Evolutionary conservation across 1,140 invertebrate species (phyloP), one percentile per base, ranked within the genome.

Genomic region (Potamilus streckersoni): DNA sequence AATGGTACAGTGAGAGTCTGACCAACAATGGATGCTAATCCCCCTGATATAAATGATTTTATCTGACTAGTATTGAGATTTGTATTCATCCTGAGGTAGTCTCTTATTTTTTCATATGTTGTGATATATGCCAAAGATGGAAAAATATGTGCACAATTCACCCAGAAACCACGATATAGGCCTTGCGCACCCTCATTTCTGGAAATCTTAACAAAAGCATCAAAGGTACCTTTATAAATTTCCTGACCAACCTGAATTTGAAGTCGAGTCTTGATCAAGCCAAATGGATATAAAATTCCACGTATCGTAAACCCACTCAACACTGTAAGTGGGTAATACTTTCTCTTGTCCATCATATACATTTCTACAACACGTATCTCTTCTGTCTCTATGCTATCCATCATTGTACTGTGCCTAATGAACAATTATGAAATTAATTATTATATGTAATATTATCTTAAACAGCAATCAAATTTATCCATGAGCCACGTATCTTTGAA

Each of bases 1-100:
- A 99, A 97, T 23, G 97, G 97, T 66, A 98, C 97, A 81, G 98
- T 95, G 72, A 98, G 95, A 1, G 96, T 98, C 91, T 99, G 97
- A 3, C 96, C 95, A 58, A 98, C 95, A 20, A 97, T 86, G 12
- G 97, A 98, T 2, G 97, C 97, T 85, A 93, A 93, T 12, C 94
- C 96, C 27, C 97, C 97, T 31, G 93, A 95, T 73, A 96, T 92
- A 56, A 96, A 89, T 19, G 94, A 94, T 90, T 93, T 93, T 20
- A 94, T 56, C 66, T 67, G 61, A 67, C 60, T 49, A 65, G 67
- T 23, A 74, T 69, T 71, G 71, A 17, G 68, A 76, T 90, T 84
- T 81, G 91, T 91, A 80, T 93, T 87, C 79, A 93, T 92, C 20
- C 92, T 92, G 2, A 98, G 90, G 62, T 96, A 86, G 84, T 98